Evolutionary conservation across 2,888 invertebrate genomes (phyloP), one percentile per base, ranked within the genome.

Genomic region (Azorinus chamasolen): DNA sequence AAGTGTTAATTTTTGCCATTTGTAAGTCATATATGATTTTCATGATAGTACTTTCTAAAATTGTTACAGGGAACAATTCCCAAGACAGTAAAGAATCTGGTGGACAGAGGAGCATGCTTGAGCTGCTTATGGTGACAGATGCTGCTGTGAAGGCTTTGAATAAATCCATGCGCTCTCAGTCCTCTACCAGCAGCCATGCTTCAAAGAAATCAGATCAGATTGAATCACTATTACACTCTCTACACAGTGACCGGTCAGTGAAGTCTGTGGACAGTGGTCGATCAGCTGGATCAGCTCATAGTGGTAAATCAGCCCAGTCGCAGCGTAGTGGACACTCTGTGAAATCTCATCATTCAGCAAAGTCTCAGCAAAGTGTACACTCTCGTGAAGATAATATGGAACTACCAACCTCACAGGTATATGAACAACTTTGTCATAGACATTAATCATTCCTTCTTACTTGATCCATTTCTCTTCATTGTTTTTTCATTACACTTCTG

Each of bases 141-240:
- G 87, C 88, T 68, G 90, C 88, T 45, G 88, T 89, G 6, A 87
- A 86, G 61, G 87, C 88, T 10, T 59, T 90, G 48, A 83, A 86
- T 64, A 90, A 81, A 65, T 85, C 87, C 4, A 68, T 64, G 27
- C 71, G 77, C 20, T 83, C 70, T 20, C 66, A 27, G 6, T 50
- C 45, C 1, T 81, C 80, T 6, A 48, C 71, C 27, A 62, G 70
- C 20, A 81, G 78, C 64, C 69, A 75, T 4, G 75, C 68, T 5
- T 77, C 79, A 4, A 61, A 66, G 37, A 73, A 68, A 58, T 80
- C 73, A 5, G 55, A 62, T 12, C 32, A 22, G n/a, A 2, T 27
- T 2, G 72, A 68, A 22, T 58, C 63, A 14, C 58, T 63, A 6
- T 32, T 48, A 6, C 63, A 66, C 41, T 71, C 72, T 18, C 53